Evolutionary conservation across 2,113 vertebrate genomes (phyloP).

Genomic region (Pluvianellus socialis): DNA sequence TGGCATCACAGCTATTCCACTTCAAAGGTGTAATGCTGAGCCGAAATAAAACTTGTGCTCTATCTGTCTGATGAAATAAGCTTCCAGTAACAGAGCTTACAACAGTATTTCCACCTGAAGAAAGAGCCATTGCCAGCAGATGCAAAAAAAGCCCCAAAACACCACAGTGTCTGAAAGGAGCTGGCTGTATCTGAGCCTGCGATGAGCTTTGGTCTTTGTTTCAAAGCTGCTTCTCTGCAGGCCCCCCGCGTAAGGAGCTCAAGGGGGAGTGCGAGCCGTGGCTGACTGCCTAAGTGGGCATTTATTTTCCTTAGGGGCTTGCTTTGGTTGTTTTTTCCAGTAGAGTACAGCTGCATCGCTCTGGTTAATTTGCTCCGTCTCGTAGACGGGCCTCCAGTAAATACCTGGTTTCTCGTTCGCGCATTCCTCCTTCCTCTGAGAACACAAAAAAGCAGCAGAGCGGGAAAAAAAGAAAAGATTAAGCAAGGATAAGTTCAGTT

Average conservation of each 20-base stretch:
- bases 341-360: not conserved
- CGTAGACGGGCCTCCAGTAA: slow-evolving; percentile 63
- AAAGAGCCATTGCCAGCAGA: not conserved
- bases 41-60: not conserved
- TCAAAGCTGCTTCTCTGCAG: not conserved
- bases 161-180: not conserved
- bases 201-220: not conserved
- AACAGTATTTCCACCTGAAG: not conserved
- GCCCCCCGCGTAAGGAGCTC: not conserved
- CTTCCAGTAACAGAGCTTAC: not conserved
- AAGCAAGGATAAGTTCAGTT: slow-evolving; percentile 88
- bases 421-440: slow-evolving; percentile 99
- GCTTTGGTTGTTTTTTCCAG: not conserved
- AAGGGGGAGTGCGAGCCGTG: rapidly evolving
- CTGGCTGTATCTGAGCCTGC: not conserved
- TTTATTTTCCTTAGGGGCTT: not conserved
- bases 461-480: slow-evolving; percentile 84
- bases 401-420: slow-evolving; percentile 95
- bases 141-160: not conserved
- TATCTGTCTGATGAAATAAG: not conserved
- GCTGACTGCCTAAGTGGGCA: not conserved
- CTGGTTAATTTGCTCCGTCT: not conserved
- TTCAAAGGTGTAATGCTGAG: not conserved
- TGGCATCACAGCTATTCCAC: not conserved
- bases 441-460: slow-evolving; percentile 86